Base-by-base conservation (phyloP, 2,888 invertebrate genomes). In the Sesamia inferens region DNA sequence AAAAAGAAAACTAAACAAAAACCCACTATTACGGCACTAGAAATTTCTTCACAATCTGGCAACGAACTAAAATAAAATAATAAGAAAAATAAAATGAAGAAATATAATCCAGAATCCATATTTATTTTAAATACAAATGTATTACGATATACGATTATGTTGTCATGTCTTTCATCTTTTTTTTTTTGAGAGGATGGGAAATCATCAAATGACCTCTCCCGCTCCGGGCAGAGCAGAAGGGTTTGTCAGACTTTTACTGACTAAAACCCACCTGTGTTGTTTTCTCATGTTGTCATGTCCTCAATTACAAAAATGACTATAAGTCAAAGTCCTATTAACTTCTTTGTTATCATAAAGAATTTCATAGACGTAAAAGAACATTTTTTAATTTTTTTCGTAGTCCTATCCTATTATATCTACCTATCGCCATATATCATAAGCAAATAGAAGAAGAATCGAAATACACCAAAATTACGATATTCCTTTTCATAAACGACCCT, bases 291-390 rank as follows among this genome's bases (percentile, higher is more conserved):
- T 3, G 31, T 3, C 31, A 31, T 31, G 55, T 48, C 47, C 54
- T 54, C 71, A 78, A 72, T 71, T 47, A 71, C 57, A 19, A 57
- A 16, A 77, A n/a, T 57, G 42, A 68, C 78, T 68, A 61, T 67
- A 69, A 59, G 55, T 54, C 44, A 57, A 70, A 64, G 51, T 48
- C 44, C 31, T 57, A 19, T 24, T 42, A 39, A 51, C 16, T 31
- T 44, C 19, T 51, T 62, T n/a, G n/a, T n/a, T n/a, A n/a, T n/a
- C n/a, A n/a, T 42, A 42, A 42, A 42, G 10, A 42, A 42, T 42
- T 10, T 42, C 10, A 42, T 42, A 42, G 42, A 8, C 7, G 42
- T 42, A 8, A n/a, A n/a, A n/a, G n/a, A n/a, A n/a, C n/a, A n/a
- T n/a, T n/a, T n/a, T n/a, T n/a, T n/a, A n/a, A n/a, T n/a, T 31